Percentiles rank a stretch among this genome's conserved stretches.
These are phyloP conservation scores for Sebastes diploproa DNA, from an alignment of 2,797 vertebrate species.

Conservation along the genomic window DNA sequence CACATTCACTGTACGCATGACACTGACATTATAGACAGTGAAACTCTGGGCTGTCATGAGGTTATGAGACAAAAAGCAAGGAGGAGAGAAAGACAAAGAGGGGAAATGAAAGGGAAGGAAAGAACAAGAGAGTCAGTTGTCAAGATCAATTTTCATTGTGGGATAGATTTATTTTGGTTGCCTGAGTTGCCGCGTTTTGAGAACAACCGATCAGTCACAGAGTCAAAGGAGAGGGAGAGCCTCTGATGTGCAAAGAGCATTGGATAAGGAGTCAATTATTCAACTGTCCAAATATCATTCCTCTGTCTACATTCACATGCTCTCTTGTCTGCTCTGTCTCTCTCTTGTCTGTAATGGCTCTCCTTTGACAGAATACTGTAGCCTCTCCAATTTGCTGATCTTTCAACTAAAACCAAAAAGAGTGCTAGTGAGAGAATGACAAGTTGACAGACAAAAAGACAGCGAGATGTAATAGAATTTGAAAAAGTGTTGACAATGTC, in stretches of 20 bases:
- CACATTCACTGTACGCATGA: constrained; percentile 32
- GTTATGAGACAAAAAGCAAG: constrained; percentile 7
- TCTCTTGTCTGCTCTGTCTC: constrained; percentile 8
- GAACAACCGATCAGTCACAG: constrained; percentile 67
- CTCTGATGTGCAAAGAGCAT: constrained; percentile 61
- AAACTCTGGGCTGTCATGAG: constrained; percentile 28
- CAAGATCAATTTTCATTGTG: constrained; percentile 49
- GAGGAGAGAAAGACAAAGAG: constrained; percentile 1
- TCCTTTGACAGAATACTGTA: constrained; percentile 28
- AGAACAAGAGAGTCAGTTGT: constrained; percentile 30
- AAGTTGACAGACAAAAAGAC: constrained; percentile 3
- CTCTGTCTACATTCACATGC: constrained; percentile 46
- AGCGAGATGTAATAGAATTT: background rate
- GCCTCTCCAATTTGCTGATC: constrained; percentile 53
- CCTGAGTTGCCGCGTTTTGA: constrained; percentile 54
- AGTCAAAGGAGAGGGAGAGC: constrained; percentile 25
- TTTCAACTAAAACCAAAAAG: constrained; percentile 53
- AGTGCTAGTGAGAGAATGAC: background rate
- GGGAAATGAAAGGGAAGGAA: constrained; percentile 25
- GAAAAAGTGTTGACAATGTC: constrained; percentile 3
- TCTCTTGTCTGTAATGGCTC: constrained; percentile 12
- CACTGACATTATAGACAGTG: constrained; percentile 46
- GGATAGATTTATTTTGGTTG: constrained; percentile 67
- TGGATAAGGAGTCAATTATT: constrained; percentile 75
- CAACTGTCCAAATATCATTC: constrained; percentile 69